Evolutionary conservation across 2,888 invertebrate species (phyloP), one percentile per base, ranked within the genome.

Genomic region (Chouioia cunea): DNA sequence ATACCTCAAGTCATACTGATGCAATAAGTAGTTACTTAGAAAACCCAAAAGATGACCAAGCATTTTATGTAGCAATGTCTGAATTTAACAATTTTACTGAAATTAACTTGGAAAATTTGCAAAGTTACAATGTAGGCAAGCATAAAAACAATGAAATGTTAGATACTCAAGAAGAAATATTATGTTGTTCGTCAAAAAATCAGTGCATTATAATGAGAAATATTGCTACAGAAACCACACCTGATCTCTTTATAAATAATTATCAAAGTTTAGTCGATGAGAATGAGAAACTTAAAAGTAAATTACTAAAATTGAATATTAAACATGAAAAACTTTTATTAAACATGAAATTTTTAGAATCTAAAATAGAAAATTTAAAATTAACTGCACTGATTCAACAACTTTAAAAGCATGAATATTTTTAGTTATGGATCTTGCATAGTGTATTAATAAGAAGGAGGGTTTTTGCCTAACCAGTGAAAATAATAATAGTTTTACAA

Each of bases 161-260:
- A 0, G 36, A 62, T 14, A 12, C 18, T 20, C 20, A 10, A n/a
- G 23, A 44, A 46, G 46, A 57, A 27, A n/a, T n/a, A n/a, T 8
- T 48, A 15, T 18, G n/a, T n/a, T 22, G 16, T 22, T 0, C 16
- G 18, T 27, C 22, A 20, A n/a, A 18, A 14, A 50, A 43, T 43
- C 36, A 52, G 8, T 68, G 22, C 14, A 36, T 57, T 12, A 56
- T 46, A 2, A 50, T 65, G 2, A 47, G 14, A 53, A 56, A 73
- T 63, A 22, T 18, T 14, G 57, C 66, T 16, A 70, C 67, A 18
- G 70, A 73, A 22, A 70, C 70, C 18, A 60, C 64, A 22, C 18
- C 62, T 20, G 65, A 73, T 70, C 48, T 66, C 44, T 67, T 73
- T 67, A 47, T 73, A 48, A 43, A 70, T 65, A 70, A 67, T 52